These are phyloP conservation scores for Crossocerus cetratus DNA, from an alignment of 2,888 invertebrate genomes.

Conservation along the genomic window DNA sequence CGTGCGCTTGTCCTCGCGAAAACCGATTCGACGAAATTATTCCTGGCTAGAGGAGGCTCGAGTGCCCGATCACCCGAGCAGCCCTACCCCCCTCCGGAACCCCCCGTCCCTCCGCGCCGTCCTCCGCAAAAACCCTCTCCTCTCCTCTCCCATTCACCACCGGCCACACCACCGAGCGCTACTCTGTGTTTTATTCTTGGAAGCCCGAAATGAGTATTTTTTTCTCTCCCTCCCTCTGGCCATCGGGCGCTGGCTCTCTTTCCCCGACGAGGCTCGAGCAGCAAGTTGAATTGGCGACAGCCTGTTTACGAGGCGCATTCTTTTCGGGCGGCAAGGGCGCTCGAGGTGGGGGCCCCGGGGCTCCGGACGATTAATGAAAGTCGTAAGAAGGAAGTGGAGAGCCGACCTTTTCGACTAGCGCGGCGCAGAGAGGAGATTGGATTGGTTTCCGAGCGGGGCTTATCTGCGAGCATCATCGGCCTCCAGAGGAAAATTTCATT, in stretches of 20 bases:
- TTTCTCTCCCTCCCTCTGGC: background rate
- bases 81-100: too few species aligned
- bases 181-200: background rate
- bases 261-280: background rate
- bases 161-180: too few species aligned
- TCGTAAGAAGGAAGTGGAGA: background rate
- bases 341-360: too few species aligned
- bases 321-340: too few species aligned
- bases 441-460: background rate
- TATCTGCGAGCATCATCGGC: background rate
- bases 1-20: conserved; percentile 62
- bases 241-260: background rate
- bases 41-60: conserved; percentile 35
- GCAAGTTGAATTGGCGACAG: background rate
- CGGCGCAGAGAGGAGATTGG: background rate
- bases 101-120: too few species aligned
- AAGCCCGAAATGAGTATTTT: background rate
- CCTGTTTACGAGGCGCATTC: background rate
- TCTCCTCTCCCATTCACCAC: too few species aligned
- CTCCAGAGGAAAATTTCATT: background rate
- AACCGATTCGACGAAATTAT: conserved; percentile 63
- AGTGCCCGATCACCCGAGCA: background rate
- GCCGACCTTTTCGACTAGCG: background rate
- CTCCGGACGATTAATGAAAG: background rate
- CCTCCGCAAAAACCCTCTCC: too few species aligned